Conservation (phyloP, 2,113 vertebrate species). For the Fulmarus glacialis region DNA sequence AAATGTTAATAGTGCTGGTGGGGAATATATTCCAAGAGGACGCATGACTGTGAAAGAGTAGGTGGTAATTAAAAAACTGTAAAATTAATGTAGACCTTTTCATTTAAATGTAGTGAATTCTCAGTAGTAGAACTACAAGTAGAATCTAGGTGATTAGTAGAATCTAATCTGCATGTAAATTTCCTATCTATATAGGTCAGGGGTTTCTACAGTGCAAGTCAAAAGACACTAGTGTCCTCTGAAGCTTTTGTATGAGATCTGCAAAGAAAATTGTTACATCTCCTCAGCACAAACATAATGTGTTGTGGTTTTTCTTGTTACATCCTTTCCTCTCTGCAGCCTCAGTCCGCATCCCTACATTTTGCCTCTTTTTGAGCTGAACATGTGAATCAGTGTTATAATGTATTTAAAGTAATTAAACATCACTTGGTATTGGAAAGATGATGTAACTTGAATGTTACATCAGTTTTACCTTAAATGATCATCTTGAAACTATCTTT, state of each 20-base stretch:
- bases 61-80: not conserved
- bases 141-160: not conserved
- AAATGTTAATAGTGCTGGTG: not conserved
- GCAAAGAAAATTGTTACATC: not conserved
- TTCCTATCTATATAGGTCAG: accelerated
- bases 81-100: not conserved
- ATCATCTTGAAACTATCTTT: not conserved
- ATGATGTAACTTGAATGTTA: not conserved
- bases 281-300: not conserved
- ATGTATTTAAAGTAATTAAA: not conserved
- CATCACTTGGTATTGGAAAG: not conserved
- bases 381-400: not conserved
- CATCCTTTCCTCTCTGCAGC: not conserved
- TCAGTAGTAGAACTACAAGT: not conserved
- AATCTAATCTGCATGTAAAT: not conserved
- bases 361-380: not conserved
- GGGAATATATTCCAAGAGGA: not conserved
- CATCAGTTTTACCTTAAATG: not conserved
- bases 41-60: not conserved
- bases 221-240: not conserved
- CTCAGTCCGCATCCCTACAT: not conserved
- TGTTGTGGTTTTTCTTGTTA: not conserved
- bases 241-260: not conserved
- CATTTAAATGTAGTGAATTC: not conserved
- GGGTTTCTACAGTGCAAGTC: not conserved